These are phyloP conservation scores for Gallirallus australis DNA, from an alignment of 2,797 vertebrate genomes.

Conservation along the genomic window DNA sequence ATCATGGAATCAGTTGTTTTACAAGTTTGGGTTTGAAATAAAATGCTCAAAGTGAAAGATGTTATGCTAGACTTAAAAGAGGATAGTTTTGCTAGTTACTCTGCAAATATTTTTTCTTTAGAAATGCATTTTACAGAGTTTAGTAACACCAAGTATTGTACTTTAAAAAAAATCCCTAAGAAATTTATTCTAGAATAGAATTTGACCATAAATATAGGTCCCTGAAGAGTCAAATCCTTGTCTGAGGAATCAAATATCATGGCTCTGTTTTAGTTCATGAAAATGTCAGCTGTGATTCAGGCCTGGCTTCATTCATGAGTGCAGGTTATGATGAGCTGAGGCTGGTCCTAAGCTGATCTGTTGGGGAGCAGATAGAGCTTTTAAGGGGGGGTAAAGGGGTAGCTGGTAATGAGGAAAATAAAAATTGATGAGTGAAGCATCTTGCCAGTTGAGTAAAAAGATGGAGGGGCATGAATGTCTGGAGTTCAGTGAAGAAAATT, in stretches of 20 bases:
- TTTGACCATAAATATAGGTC: not conserved
- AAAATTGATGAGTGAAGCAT: not conserved
- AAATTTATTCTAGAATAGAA: not conserved
- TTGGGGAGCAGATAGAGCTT: not conserved
- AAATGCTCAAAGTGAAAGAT: not conserved
- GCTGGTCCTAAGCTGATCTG: not conserved
- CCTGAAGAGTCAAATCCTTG: not conserved
- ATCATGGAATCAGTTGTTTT: not conserved
- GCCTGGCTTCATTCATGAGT: not conserved
- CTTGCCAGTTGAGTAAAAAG: not conserved
- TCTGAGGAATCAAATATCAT: not conserved
- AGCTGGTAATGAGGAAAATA: not conserved
- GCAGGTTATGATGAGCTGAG: not conserved
- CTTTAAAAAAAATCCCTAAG: not conserved
- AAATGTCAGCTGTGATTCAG: not conserved
- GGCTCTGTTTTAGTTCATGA: not conserved
- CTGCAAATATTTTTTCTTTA: not conserved
- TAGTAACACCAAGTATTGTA: not conserved
- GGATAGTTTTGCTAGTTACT: not conserved
- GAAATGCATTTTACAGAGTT: not conserved
- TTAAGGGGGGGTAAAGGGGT: not conserved
- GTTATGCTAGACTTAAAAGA: not conserved
- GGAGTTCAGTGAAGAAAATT: not conserved
- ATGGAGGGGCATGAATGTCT: not conserved
- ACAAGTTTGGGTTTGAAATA: not conserved